phyloP scores from a whole-genome alignment of 2,113 vertebrate species.

The Myrmecobius fasciatus region DNA sequence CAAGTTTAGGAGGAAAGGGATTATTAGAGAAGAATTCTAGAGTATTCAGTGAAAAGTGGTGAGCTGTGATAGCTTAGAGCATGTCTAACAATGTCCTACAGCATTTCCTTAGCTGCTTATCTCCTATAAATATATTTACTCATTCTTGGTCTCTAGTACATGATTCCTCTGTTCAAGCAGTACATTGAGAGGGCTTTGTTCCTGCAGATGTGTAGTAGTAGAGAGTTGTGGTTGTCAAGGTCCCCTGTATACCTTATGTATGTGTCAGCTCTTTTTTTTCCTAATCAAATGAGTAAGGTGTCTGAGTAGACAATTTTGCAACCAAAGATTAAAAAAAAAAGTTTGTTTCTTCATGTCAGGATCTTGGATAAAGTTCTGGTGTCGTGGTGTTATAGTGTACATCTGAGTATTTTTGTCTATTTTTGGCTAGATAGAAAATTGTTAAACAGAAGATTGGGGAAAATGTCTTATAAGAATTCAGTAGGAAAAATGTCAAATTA shows the following conservation, averaged over 20 bases:
- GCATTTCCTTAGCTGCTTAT: too few relatives aligned
- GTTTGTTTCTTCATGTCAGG: background rate
- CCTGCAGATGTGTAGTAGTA: background rate
- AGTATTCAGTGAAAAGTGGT: too few relatives aligned
- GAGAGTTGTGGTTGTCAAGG: background rate
- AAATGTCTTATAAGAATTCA: too few relatives aligned
- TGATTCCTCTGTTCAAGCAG: background rate
- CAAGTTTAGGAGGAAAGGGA: background rate
- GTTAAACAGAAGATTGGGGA: too few relatives aligned
- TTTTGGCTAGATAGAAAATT: background rate
- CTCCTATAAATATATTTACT: background rate
- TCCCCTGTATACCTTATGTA: background rate
- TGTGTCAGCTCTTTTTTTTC: background rate
- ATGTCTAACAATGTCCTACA: too few relatives aligned
- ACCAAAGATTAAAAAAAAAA: background rate
- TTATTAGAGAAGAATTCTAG: background rate
- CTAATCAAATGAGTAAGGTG: background rate
- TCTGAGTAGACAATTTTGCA: background rate
- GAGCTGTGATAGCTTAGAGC: too few relatives aligned
- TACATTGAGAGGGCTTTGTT: background rate
- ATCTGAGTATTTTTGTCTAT: background rate
- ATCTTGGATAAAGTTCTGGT: background rate
- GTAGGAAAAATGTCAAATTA: too few relatives aligned
- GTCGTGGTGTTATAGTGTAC: background rate
- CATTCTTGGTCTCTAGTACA: background rate